Evolutionary conservation across 2,888 invertebrate species (phyloP).

Genomic region (Ischnus inquisitorius): DNA sequence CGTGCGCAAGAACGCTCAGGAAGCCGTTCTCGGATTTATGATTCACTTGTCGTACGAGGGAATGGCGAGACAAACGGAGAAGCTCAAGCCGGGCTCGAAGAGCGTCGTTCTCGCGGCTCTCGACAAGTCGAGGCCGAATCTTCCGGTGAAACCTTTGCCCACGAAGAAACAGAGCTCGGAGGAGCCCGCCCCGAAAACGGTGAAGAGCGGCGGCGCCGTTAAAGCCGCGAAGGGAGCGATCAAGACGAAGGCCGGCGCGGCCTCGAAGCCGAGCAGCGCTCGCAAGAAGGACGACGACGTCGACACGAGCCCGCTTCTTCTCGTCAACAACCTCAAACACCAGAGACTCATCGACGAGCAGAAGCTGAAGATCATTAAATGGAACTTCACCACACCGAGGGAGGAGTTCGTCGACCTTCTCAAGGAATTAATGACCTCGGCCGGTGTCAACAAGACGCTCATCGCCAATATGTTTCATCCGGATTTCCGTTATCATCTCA

Average conservation of each 20-base stretch:
- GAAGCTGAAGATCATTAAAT: constrained; percentile 95
- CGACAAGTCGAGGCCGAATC: constrained; percentile 94
- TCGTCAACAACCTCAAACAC: constrained; percentile 94
- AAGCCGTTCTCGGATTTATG: constrained; percentile 96
- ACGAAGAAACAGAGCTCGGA: constrained; percentile 87
- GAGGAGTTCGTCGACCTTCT: constrained; percentile 97
- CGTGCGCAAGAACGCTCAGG: constrained; percentile 95
- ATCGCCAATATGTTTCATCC: constrained; percentile 97
- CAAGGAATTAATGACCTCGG: constrained; percentile 95
- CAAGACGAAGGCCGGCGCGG: constrained; percentile 87
- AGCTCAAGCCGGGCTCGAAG: constrained; percentile 93
- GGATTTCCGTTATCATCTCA: constrained; percentile 97
- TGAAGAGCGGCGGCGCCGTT: constrained; percentile 87
- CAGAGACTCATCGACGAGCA: constrained; percentile 98
- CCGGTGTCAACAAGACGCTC: constrained; percentile 94
- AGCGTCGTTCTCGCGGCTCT: constrained; percentile 91
- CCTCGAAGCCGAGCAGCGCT: constrained; percentile 82
- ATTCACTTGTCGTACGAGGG: constrained; percentile 94
- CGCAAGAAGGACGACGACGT: constrained; percentile 95
- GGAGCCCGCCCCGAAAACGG: constrained; percentile 86
- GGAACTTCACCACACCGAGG: constrained; percentile 97
- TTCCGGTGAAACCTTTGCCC: constrained; percentile 93
- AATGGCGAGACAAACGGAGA: constrained; percentile 92
- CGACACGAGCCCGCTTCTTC: constrained; percentile 89
- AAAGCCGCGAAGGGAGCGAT: constrained; percentile 86